These are phyloP conservation scores for Ceuthmochares aereus DNA, from an alignment of 2,113 vertebrate species.

Conservation along the genomic window DNA sequence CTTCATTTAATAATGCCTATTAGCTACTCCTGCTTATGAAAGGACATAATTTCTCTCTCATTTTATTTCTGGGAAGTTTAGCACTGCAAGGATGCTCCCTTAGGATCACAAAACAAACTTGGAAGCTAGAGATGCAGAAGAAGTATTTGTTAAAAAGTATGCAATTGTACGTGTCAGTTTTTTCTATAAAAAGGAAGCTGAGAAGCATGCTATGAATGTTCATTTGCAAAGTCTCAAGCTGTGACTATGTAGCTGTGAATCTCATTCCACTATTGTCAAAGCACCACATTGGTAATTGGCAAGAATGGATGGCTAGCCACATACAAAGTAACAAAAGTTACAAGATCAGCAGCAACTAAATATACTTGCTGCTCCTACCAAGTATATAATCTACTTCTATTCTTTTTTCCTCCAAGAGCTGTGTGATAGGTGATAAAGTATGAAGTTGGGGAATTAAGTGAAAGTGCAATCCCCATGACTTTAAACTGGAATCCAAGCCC, in stretches of 20 bases:
- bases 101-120: conserved; percentile 35
- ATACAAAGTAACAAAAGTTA: conserved; percentile 48
- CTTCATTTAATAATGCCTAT: conserved; percentile 35
- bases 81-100: neutral
- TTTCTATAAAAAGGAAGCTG: conserved; percentile 59
- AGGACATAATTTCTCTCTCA: conserved; percentile 8
- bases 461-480: neutral
- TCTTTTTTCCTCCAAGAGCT: neutral
- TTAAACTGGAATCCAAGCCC: neutral
- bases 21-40: conserved; percentile 26
- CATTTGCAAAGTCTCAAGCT: conserved; percentile 70
- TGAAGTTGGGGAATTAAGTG: neutral
- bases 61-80: conserved; percentile 40
- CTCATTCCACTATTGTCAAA: conserved; percentile 54
- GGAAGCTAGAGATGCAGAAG: conserved; percentile 12
- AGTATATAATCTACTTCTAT: conserved; percentile 1
- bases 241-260: conserved; percentile 58
- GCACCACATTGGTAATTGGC: conserved; percentile 44
- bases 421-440: neutral
- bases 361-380: conserved; percentile 8
- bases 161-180: conserved; percentile 45
- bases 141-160: conserved; percentile 52
- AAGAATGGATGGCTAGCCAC: conserved; percentile 60
- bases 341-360: conserved; percentile 56
- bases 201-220: conserved; percentile 64